Evolutionary conservation across 2,797 vertebrate genomes (phyloP).

Genomic region (Fratercula arctica): DNA sequence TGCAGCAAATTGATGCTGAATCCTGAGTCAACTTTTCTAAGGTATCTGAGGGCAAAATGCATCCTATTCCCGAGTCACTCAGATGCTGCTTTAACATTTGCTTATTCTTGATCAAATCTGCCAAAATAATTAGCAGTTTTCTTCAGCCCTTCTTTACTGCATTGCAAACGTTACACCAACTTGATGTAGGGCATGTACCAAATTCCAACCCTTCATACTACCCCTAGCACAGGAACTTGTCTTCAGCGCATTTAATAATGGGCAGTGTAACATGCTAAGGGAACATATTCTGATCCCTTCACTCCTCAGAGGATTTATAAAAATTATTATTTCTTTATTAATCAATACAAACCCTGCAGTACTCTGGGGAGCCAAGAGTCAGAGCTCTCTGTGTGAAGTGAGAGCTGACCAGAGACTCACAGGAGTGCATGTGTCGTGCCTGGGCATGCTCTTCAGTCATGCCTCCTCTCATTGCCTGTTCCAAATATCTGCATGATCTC

Average conservation of each 20-base stretch:
- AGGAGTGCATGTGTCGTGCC: background rate
- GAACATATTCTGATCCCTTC: background rate
- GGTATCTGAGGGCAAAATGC: background rate
- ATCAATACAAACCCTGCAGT: background rate
- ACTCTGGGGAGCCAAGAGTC: background rate
- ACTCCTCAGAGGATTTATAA: background rate
- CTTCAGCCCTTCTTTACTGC: background rate
- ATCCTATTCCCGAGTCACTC: background rate
- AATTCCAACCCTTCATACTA: background rate
- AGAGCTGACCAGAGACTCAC: background rate
- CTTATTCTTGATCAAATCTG: background rate
- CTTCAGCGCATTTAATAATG: background rate
- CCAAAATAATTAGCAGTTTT: background rate
- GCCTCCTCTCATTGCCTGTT: background rate
- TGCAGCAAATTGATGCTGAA: constrained; percentile 34
- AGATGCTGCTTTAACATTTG: background rate
- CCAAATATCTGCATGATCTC: background rate
- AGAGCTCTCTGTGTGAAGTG: background rate
- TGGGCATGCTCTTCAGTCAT: background rate
- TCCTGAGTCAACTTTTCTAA: constrained; percentile 44
- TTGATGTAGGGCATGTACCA: background rate
- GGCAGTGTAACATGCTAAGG: background rate
- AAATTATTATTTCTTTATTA: background rate
- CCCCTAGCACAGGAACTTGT: background rate
- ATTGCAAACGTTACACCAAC: background rate